A percentile compares a stretch with the other conserved stretches of the same genome.
phyloP scores from a whole-genome alignment of 2,888 invertebrate genomes.

The Cryptocheilus praepositus region DNA sequence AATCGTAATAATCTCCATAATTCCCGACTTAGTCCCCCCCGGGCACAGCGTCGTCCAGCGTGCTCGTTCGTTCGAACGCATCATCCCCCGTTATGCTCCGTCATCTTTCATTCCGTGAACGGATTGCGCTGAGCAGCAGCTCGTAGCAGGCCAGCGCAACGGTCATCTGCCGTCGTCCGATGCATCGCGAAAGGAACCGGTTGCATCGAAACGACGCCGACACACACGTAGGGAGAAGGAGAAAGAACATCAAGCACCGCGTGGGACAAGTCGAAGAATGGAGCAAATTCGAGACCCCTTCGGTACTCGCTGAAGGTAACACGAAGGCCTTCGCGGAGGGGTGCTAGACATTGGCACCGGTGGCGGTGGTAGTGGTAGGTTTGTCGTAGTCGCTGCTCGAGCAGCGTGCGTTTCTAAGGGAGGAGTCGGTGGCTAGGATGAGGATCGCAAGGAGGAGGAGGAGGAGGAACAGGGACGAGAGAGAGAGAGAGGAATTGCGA shows the following conservation, averaged over 20 bases:
- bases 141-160: not conserved
- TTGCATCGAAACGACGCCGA: not conserved
- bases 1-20: too few species aligned
- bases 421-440: constrained; percentile 40
- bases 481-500: constrained; percentile 44
- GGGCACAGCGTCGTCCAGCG: not conserved
- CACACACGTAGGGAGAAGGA: not conserved
- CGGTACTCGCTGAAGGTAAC: not conserved
- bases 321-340: not conserved
- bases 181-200: not conserved
- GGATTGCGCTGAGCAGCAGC: not conserved
- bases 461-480: constrained; percentile 32
- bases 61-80: not conserved
- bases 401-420: constrained; percentile 45
- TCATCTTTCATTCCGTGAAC: not conserved
- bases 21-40: not conserved
- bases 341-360: not conserved
- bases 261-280: constrained; percentile 16
- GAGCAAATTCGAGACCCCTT: not conserved
- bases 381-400: constrained; percentile 17
- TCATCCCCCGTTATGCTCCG: not conserved
- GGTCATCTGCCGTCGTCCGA: not conserved
- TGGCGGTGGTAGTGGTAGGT: not conserved
- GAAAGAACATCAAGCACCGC: constrained; percentile 19
- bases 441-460: constrained; percentile 29